A percentile compares a stretch with the other conserved stretches of the same genome.
These are phyloP conservation scores for Papilio gigon DNA, from an alignment of 2,888 invertebrate species.

Conservation along the genomic window DNA sequence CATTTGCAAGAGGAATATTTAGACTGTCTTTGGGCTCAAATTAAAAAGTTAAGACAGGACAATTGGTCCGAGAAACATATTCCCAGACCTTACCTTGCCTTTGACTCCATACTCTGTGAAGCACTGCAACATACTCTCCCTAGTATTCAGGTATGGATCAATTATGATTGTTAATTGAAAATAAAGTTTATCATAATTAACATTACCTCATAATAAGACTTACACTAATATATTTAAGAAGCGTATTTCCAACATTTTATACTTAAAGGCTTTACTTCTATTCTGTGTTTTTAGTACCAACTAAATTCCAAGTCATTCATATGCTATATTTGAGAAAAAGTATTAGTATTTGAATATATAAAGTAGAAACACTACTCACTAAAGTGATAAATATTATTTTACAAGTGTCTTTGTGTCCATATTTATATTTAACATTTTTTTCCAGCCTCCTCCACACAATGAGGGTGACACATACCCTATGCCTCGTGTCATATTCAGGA, in stretches of 20 bases:
- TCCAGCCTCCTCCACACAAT: constrained; percentile 94
- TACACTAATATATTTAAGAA: no score
- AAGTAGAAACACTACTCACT: no score
- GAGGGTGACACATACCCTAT: constrained; percentile 95
- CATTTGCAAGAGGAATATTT: constrained; percentile 98
- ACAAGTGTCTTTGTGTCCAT: background rate
- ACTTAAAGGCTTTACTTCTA: no score
- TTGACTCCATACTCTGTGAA: constrained; percentile 96
- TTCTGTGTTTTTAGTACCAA: no score
- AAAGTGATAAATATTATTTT: background rate
- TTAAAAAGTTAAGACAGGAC: constrained; percentile 91
- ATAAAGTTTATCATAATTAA: no score
- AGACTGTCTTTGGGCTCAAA: constrained; percentile 96
- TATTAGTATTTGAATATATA: no score
- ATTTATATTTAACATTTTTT: constrained; percentile 19
- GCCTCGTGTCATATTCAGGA: constrained; percentile 96
- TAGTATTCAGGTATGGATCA: constrained; percentile 82
- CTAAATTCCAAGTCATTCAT: background rate
- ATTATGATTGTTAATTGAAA: background rate
- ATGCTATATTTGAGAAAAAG: background rate
- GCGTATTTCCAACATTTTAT: no score
- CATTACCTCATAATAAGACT: no score
- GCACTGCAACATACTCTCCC: constrained; percentile 98
- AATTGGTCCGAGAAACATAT: constrained; percentile 99
- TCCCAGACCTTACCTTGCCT: constrained; percentile 96